Conservation (phyloP, 2,113 vertebrate species). For the Gymnobelideus leadbeateri region DNA sequence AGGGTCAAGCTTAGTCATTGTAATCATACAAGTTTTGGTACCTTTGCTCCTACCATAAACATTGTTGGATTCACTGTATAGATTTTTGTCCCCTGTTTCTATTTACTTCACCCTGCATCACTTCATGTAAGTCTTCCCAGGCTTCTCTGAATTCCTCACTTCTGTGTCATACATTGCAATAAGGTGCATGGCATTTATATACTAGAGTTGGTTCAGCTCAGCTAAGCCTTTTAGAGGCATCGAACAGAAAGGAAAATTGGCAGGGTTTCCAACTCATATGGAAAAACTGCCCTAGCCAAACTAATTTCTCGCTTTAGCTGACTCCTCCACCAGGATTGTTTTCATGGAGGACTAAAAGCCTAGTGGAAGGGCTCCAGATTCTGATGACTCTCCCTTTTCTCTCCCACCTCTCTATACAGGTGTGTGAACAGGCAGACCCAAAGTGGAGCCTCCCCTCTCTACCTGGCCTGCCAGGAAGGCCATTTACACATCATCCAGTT, state of each 20-base stretch:
- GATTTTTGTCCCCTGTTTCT: background rate
- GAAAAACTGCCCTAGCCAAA: background rate
- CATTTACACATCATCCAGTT: conserved; percentile 88
- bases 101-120: background rate
- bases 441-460: conserved; percentile 87
- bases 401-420: conserved; percentile 70
- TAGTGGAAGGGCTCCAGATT: background rate
- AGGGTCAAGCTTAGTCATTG: background rate
- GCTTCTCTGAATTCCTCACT: background rate
- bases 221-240: background rate
- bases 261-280: background rate
- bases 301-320: background rate
- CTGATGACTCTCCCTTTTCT: background rate
- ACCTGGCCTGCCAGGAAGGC: conserved; percentile 92
- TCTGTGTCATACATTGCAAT: background rate
- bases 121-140: background rate
- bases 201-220: background rate
- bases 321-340: background rate
- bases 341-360: background rate
- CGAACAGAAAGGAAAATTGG: background rate
- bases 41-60: background rate
- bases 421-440: conserved; percentile 85
- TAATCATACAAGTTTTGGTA: background rate
- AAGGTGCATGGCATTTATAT: background rate
- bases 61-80: background rate